Base-by-base conservation (phyloP, 2,113 vertebrate species). In the Corydoras sp. region DNA sequence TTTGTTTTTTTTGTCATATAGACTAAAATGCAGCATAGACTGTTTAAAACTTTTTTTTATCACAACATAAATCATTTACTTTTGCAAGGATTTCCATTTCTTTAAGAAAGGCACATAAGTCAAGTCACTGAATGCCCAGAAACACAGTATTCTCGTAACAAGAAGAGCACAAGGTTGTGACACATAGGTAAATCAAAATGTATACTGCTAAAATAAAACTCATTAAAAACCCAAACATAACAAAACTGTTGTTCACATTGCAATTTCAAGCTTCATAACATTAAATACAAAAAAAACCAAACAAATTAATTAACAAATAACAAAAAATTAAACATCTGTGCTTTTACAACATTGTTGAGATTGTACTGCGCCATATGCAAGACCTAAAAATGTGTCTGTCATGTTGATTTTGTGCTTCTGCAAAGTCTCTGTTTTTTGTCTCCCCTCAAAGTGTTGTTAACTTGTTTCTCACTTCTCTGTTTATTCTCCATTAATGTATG, bases 161-260 rank as follows among this genome's bases (percentile, higher is more conserved):
- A 62, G 55, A 13, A 29, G 31, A 55, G 15, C 35, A 43, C 35
- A 43, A 43, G 35, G 35, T 43, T 43, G 35, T 43, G 35, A 43
- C 35, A 43, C 35, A 43, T 43, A 43, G 35, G 4, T 43, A 4
- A 43, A 43, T 43, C 35, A 43, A 43, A 43, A 43, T 43, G 35
- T 43, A 43, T 43, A 43, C 35, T 58, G 70, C 10, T 51, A 51
- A 72, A 72, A 56, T 48, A 48, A 65, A 63, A 75, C 58, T 29
- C 64, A 49, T 72, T 43, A 43, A 43, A 43, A 78, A 79, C 30
- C 63, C 58, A 65, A 68, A 55, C 62, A 69, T 77, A 77, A 73
- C 69, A 75, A 77, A 77, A 77, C 13, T 5, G 35, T 43, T 43
- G 64, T 77, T 80, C 76, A 77, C 70, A 80, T 80, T 80, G 62